These are phyloP conservation scores for Gadus macrocephalus DNA, from an alignment of 2,113 vertebrate genomes.

Conservation along the genomic window DNA sequence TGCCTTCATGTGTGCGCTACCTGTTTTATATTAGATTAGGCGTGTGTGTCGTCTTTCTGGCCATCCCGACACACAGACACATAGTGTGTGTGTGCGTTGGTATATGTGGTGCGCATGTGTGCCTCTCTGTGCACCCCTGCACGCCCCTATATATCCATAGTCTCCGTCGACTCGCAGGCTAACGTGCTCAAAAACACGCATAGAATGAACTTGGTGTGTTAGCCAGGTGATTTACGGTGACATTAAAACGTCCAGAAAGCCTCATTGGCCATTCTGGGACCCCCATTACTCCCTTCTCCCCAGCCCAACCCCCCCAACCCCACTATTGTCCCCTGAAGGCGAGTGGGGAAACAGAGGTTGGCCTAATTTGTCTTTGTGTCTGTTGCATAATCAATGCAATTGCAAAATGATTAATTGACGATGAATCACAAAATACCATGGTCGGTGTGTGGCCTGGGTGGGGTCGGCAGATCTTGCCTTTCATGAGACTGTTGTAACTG, in stretches of 20 bases:
- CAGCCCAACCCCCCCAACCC: neutral
- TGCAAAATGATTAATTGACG: constrained; percentile 23
- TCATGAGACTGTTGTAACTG: too few species aligned
- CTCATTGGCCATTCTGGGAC: constrained; percentile 49
- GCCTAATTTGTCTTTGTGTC: constrained; percentile 32
- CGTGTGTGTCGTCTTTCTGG: too few species aligned
- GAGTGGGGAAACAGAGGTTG: constrained; percentile 23
- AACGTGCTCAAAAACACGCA: neutral
- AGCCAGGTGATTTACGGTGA: constrained; percentile 42
- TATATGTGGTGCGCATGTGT: neutral
- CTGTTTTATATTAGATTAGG: too few species aligned
- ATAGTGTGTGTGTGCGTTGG: too few species aligned
- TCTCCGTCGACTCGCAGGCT: neutral
- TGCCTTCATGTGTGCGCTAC: too few species aligned
- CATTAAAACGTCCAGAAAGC: constrained; percentile 53
- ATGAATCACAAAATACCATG: constrained; percentile 2
- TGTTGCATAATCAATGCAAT: constrained; percentile 30
- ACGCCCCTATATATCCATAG: neutral
- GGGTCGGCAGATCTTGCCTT: too few species aligned
- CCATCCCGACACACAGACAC: too few species aligned
- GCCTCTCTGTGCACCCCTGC: neutral
- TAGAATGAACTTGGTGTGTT: constrained; percentile 26
- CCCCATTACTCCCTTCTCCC: constrained; percentile 27
- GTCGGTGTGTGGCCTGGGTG: too few species aligned
- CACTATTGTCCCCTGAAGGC: constrained; percentile 12